Base-by-base conservation (phyloP, 2,113 vertebrate genomes). In the Delphinapterus leucas region DNA sequence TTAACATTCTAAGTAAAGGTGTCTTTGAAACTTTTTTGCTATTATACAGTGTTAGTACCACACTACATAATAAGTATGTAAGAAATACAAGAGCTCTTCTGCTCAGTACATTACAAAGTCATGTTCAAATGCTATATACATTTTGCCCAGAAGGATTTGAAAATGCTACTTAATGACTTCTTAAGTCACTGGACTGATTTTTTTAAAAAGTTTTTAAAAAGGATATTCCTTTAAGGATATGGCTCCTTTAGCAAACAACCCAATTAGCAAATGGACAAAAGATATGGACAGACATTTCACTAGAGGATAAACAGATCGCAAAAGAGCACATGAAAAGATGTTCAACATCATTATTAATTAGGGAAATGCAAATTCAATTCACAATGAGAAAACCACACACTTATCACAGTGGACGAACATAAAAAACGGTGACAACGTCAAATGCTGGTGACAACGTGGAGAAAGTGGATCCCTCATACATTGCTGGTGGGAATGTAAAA, bases 211-310 rank as follows among this genome's bases (percentile, higher is more conserved):
- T 7, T 49, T 55, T 89, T 28, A 1, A 47, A 92, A 90, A 96
- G 82, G 53, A 89, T 85, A 89, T 41, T 84, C 36, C 11, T 83
- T 71, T 83, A 81, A 94, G 95, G 73, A 90, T 53, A 90, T 25
- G 58, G 77, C 95, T 97, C 91, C 86, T 77, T 94, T 79, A 88
- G 71, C 76, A 94, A 94, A 95, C 28, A 93, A 77, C 80, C 58
- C 49, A 95, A 18, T 47, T 89, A 70, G 49, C 28, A 77, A 79
- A 47, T 15, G 7, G 55, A 67, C 61, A 92, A 82, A 93, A 88
- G 38, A 93, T 28, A 47, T 3, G 12, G 68, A 93, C 25, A 96
- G 79, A 93, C 38, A 92, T 83, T 55, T 95, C 47, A 92, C 73
- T 33, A n/a, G 70, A 88, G 28, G 25, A 65, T 20, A 71, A 61